A percentile compares a stretch with the other conserved stretches of the same genome.
These are phyloP conservation scores for Theristicus caerulescens DNA, from an alignment of 2,113 vertebrate genomes.

Conservation along the genomic window DNA sequence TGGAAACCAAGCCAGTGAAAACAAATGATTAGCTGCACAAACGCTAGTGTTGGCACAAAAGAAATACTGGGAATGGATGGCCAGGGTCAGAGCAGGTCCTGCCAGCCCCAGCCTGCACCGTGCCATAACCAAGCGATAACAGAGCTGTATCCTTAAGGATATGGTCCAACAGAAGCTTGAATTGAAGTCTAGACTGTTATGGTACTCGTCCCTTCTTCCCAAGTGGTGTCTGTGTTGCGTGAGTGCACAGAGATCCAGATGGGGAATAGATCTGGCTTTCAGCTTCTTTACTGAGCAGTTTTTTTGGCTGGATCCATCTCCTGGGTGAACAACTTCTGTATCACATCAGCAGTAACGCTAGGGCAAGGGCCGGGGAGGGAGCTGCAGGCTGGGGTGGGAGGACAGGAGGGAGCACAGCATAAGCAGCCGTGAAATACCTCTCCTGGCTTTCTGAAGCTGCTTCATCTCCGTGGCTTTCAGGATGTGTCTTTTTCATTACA, in stretches of 20 bases:
- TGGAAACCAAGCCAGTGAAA: neutral
- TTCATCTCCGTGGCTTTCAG: neutral
- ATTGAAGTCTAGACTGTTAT: neutral
- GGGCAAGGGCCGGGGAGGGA: neutral
- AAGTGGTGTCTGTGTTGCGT: fast-evolving
- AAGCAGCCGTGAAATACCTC: neutral
- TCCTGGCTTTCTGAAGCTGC: neutral
- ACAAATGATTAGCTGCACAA: neutral
- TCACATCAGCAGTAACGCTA: neutral
- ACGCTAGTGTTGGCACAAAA: neutral
- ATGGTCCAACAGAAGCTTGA: neutral
- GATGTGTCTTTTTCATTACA: neutral
- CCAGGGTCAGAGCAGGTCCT: neutral
- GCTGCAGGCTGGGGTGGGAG: neutral
- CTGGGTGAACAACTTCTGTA: neutral
- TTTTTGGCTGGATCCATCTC: neutral
- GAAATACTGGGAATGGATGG: neutral
- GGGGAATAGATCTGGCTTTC: neutral
- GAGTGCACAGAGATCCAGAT: neutral
- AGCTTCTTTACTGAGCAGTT: neutral
- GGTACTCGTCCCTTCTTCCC: neutral
- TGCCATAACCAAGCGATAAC: neutral
- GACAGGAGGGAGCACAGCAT: neutral
- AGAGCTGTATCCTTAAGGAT: neutral
- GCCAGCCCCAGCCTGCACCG: neutral